These are phyloP conservation scores for Morbakka virulenta DNA, from an alignment of 30 jellyfish, hydroid and myxozoan genomes.

Conservation along the genomic window DNA sequence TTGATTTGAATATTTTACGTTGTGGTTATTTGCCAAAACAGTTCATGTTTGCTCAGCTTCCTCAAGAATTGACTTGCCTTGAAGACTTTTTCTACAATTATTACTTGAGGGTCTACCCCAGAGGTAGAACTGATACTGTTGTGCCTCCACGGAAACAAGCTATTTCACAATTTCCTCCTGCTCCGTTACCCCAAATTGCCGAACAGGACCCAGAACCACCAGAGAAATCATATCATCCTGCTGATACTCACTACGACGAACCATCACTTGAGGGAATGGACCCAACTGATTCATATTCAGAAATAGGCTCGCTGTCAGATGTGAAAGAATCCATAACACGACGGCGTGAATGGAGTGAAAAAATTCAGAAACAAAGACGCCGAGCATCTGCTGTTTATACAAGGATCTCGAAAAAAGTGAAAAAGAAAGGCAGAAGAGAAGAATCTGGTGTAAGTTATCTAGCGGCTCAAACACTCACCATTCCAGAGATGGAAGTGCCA, in stretches of 20 bases:
- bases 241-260: neutral
- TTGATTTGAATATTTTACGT: constrained; percentile 66
- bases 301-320: neutral
- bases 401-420: neutral
- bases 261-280: neutral
- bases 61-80: constrained; percentile 57
- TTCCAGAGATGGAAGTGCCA: neutral
- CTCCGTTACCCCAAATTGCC: neutral
- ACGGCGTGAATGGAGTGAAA: neutral
- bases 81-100: constrained; percentile 77
- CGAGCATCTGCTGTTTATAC: neutral
- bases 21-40: constrained; percentile 63
- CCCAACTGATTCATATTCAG: neutral
- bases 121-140: constrained; percentile 58
- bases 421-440: neutral
- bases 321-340: neutral
- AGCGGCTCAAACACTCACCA: neutral
- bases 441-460: neutral
- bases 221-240: neutral
- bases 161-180: neutral
- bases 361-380: neutral
- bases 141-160: constrained; percentile 22
- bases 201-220: constrained; percentile 2
- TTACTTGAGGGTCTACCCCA: constrained; percentile 73
- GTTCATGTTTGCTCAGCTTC: constrained; percentile 57